Base-by-base conservation (phyloP, 2,888 invertebrate genomes). In the Leucophora obtusa region DNA sequence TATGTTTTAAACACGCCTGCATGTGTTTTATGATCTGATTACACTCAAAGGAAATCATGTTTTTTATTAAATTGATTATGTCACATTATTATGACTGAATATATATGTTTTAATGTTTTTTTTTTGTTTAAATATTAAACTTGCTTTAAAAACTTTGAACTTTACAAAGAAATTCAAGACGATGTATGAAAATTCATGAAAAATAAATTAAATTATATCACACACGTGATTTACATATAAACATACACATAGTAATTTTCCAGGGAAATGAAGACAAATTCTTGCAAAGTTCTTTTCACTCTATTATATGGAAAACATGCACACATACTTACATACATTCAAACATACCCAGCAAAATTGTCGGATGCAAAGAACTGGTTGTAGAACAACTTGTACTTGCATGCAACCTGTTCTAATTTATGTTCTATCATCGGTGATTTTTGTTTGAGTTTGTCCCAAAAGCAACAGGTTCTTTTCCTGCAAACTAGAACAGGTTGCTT, bases 71-170 rank as follows among this genome's bases (percentile, higher is more conserved):
- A 38, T 28, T 38, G 11, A 38, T 38, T 38, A 38, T 38, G 14
- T 10, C 11, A 54, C 2, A 50, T 63, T 63, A 63, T 50, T 63
- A 50, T 63, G 50, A 63, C 33, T 50, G 50, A 33, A 15, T 11
- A 50, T 2, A n/a, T n/a, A n/a, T n/a, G n/a, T n/a, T n/a, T n/a
- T n/a, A n/a, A n/a, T n/a, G 5, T 28, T 28, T 33, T 24, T 63
- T 18, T 10, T 38, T 38, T 35, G 35, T 38, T 38, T 11, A 33
- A 50, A 33, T 24, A 2, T 50, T 63, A 33, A 63, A 51, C 33
- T 51, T 14, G 17, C 50, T 63, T 63, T 51, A 10, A 10, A 33
- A 51, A 50, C 33, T 33, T 63, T 50, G 17, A 28, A 47, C 24
- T 33, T 63, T 50, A 11, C 14, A 50, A 63, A 51, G 17, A 28